Percentiles rank a stretch among this genome's conserved stretches.
Conservation (phyloP, 2,797 vertebrate species). For the Smutsia gigantea region DNA sequence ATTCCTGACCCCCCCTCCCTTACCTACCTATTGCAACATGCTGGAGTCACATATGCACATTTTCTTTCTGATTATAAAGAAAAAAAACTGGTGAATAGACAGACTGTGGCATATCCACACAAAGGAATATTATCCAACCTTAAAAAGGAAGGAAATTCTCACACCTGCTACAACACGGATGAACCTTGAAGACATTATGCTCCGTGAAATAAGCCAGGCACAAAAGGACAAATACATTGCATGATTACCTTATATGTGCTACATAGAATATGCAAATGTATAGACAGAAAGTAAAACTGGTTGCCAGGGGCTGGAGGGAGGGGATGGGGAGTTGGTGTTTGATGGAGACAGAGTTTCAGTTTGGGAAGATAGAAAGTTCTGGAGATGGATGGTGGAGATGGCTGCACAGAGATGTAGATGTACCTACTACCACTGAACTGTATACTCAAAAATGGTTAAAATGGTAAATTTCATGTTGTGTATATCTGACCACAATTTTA, state of each 20-base stretch:
- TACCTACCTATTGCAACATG: background rate
- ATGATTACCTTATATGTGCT: background rate
- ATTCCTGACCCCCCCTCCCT: background rate
- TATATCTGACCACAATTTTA: background rate
- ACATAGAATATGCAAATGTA: background rate
- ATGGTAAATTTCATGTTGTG: background rate
- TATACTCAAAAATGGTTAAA: background rate
- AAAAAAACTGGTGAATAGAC: background rate
- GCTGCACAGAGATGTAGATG: background rate
- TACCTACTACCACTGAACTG: background rate
- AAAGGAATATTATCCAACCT: background rate
- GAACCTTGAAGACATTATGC: background rate
- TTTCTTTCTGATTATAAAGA: background rate
- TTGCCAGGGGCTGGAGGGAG: no score
- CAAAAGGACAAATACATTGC: background rate
- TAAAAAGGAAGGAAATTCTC: conserved; percentile 5
- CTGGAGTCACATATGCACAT: background rate
- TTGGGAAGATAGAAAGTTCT: background rate
- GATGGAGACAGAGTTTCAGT: background rate
- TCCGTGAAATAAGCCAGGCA: background rate
- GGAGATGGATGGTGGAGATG: background rate
- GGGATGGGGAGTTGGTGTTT: background rate
- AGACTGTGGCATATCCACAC: background rate
- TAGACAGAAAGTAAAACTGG: background rate
- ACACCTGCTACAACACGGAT: background rate